Evolutionary conservation across 1,140 invertebrate genomes (phyloP).

Genomic region (Bombus ignitus): DNA sequence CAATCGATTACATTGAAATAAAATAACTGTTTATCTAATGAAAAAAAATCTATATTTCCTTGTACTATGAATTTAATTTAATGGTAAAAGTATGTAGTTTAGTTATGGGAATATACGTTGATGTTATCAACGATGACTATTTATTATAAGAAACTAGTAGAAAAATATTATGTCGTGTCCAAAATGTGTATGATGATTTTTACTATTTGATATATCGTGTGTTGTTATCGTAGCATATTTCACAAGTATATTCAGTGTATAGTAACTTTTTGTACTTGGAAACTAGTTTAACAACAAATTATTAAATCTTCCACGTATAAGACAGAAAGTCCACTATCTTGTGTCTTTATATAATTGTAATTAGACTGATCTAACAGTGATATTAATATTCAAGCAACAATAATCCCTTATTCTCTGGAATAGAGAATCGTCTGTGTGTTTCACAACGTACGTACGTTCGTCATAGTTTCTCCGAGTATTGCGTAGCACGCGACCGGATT

Average conservation of each 20-base stretch:
- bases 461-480: constrained; percentile 5
- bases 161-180: background rate
- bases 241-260: too few relatives aligned
- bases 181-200: too few relatives aligned
- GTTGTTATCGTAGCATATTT: too few relatives aligned
- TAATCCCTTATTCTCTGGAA: background rate
- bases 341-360: background rate
- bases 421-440: background rate
- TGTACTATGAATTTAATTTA: background rate
- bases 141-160: background rate
- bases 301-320: too few relatives aligned
- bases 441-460: background rate
- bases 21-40: background rate
- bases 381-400: background rate
- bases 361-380: background rate
- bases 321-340: background rate
- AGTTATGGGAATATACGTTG: background rate
- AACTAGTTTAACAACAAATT: too few relatives aligned
- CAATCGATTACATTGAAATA: background rate
- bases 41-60: background rate
- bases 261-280: too few relatives aligned
- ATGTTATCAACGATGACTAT: background rate
- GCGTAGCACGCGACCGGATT: background rate
- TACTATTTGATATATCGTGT: too few relatives aligned
- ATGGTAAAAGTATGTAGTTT: background rate